Conservation (phyloP, 2,113 vertebrate species). For the Hyaena hyaena region DNA sequence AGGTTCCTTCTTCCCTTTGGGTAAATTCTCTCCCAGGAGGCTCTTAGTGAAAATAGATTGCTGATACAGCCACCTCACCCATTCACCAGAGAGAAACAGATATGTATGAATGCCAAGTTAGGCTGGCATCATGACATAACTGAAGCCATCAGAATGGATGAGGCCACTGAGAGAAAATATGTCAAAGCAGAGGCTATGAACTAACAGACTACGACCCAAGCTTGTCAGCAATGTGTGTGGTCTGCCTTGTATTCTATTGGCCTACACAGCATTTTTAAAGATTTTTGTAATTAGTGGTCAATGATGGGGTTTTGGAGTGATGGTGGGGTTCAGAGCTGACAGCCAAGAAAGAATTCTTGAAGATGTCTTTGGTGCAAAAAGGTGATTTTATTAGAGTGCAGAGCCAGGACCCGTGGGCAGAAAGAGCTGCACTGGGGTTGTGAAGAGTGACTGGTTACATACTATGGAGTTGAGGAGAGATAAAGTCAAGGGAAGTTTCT, state of each 20-base stretch:
- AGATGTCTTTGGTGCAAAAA: too few species aligned
- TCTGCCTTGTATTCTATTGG: not conserved
- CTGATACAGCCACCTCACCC: not conserved
- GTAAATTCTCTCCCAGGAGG: not conserved
- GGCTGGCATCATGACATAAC: not conserved
- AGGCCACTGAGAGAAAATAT: not conserved
- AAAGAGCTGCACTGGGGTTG: too few species aligned
- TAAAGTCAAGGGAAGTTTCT: too few species aligned
- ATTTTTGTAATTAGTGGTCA: not conserved
- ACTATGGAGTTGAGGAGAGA: too few species aligned
- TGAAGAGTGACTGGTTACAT: too few species aligned
- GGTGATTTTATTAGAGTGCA: too few species aligned
- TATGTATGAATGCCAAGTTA: not conserved
- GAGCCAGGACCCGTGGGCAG: too few species aligned
- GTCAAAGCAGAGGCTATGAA: not conserved
- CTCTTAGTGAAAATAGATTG: not conserved
- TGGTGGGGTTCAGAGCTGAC: too few species aligned
- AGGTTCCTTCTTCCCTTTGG: not conserved
- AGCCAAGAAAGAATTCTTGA: too few species aligned
- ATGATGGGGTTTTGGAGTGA: too few species aligned
- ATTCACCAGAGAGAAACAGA: not conserved
- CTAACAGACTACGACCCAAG: not conserved
- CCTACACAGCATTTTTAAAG: not conserved
- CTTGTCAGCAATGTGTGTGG: not conserved
- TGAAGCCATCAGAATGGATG: not conserved